Evolutionary conservation across 2,888 invertebrate species (phyloP).

Genomic region (Magallana nippona): DNA sequence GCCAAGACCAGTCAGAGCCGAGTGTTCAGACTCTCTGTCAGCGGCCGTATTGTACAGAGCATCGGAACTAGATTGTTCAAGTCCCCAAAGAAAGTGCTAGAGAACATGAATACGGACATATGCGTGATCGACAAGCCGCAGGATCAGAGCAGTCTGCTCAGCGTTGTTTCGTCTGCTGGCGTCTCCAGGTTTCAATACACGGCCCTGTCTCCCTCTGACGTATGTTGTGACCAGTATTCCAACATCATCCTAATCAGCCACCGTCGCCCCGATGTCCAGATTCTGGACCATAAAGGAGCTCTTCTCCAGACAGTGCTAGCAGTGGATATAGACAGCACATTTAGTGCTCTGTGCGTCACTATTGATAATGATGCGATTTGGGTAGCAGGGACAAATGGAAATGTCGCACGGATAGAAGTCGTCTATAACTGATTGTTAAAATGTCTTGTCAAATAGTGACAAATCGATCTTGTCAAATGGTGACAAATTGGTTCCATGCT

Average conservation of each 20-base stretch:
- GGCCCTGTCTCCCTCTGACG: constrained; percentile 1
- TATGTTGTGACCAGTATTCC: constrained; percentile 7
- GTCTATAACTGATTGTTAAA: neutral
- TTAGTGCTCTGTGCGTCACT: neutral
- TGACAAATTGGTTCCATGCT: too few species aligned
- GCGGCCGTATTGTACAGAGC: constrained; percentile 14
- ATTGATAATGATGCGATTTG: neutral
- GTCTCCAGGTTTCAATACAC: neutral
- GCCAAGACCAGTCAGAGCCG: neutral
- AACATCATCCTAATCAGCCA: constrained; percentile 19
- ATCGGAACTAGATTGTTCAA: constrained; percentile 10
- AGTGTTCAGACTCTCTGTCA: constrained; percentile 27
- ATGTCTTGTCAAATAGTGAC: too few species aligned
- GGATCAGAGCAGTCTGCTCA: constrained; percentile 25
- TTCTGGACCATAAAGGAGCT: constrained; percentile 27
- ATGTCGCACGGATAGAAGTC: neutral
- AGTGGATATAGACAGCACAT: neutral
- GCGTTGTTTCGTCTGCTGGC: neutral
- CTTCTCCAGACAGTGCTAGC: neutral
- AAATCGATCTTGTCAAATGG: too few species aligned
- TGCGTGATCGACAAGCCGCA: constrained; percentile 28
- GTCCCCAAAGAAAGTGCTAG: constrained; percentile 14
- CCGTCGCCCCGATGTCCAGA: neutral
- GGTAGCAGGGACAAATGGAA: neutral
- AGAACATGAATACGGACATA: constrained; percentile 20